Base-by-base conservation (phyloP, 2,888 invertebrate genomes). In the Hydriomena furcata region DNA sequence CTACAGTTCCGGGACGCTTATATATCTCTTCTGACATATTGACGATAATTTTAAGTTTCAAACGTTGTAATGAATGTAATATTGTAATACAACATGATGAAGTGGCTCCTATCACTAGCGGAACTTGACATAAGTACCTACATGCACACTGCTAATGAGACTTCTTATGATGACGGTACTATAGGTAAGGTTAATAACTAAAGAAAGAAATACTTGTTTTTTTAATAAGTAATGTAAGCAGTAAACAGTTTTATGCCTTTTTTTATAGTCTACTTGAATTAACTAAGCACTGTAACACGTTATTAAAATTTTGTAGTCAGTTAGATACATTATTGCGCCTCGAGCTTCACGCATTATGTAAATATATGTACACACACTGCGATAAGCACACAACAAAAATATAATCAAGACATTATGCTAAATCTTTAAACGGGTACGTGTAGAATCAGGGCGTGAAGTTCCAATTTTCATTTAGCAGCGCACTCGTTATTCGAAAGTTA, bases 371-470 rank as follows among this genome's bases (percentile, higher is more conserved):
- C 61, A 64, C 66, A 65, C 61, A 63, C 67, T 61, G 65, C 58
- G 65, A 70, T 77, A 76, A 79, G 76, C 71, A 73, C 68, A 74
- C 67, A 73, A 60, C 65, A 74, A 73, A 71, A 77, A 73, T 76
- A 76, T 70, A 74, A 77, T 73, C 75, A 76, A 68, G 73, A 74
- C 75, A 82, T 82, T 83, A 84, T 84, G 79, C 73, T 72, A 81
- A 83, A 81, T 81, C 75, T 76, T 71, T 78, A 82, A 82, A 82
- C 78, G 79, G 78, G 71, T 75, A 68, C 66, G 68, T 65, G 66
- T 76, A 75, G 70, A 79, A 82, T 75, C 77, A 73, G 77, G 69
- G 77, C 78, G 74, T 78, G 73, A 79, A 77, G 72, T 76, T 75
- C 66, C 73, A 75, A 79, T 77, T 80, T 79, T 78, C 74, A 79